These are phyloP conservation scores for Centropus bengalensis DNA, from an alignment of 2,113 vertebrate genomes.

Conservation along the genomic window DNA sequence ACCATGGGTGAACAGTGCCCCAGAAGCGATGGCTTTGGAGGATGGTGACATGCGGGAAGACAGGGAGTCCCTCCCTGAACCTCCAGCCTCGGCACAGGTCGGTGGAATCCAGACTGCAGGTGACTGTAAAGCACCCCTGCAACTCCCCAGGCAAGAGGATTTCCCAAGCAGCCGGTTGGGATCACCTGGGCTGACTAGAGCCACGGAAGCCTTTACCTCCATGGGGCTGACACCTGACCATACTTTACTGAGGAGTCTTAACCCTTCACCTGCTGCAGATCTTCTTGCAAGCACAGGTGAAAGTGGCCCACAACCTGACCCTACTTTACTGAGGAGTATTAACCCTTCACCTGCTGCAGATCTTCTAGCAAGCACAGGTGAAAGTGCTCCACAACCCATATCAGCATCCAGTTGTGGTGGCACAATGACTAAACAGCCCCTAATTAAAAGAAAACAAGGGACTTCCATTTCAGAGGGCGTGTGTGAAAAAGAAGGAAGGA, in stretches of 20 bases:
- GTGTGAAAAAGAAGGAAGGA: conserved; percentile 53
- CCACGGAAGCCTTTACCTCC: background rate
- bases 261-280: background rate
- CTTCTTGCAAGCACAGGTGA: background rate
- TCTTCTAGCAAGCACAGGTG: background rate
- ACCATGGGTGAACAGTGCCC: too few species aligned
- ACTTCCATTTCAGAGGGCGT: conserved; percentile 26
- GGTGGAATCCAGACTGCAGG: conserved; percentile 43
- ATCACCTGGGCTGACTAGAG: background rate
- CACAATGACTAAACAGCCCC: background rate
- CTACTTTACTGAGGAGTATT: fast-evolving
- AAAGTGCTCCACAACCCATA: background rate
- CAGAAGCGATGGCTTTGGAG: background rate
- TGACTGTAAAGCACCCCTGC: background rate
- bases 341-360: background rate
- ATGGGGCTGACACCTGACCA: background rate
- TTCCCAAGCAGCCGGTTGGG: background rate
- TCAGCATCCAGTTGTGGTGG: background rate
- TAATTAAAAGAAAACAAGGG: conserved; percentile 71
- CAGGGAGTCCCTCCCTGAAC: background rate
- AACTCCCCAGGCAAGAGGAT: background rate
- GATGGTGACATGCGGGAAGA: background rate
- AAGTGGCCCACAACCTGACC: background rate
- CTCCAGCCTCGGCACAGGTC: background rate
- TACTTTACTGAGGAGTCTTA: background rate